Base-by-base conservation (phyloP, 2,888 invertebrate species). In the Lacanobia oleracea region DNA sequence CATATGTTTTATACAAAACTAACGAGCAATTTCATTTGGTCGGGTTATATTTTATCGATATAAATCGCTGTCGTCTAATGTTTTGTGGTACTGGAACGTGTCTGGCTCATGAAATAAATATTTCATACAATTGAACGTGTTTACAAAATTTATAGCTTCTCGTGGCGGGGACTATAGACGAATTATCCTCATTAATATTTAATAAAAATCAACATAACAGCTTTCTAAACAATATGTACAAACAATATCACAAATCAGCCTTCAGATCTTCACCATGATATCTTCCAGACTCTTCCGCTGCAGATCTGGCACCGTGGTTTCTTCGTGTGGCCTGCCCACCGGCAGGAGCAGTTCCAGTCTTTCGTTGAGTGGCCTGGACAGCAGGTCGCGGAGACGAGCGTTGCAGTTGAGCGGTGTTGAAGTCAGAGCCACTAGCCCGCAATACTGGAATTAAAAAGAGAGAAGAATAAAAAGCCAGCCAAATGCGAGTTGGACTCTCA, bases 401-500 rank as follows among this genome's bases (percentile, higher is more conserved):
- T 98, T 98, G 93, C 99, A 98, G 92, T 99, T 99, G 61, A 99
- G 93, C 0, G 99, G 99, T 0, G 99, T 99, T 5, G 99, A 98
- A 0, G 98, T 98, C 54, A 99, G 94, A 0, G 99, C 98, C 61
- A 97, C 98, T 61, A 99, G 93, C 0, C 99, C 99, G 67, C 98
- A 98, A 88, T 98, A 97, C 97, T 98, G 94, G 54, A 96, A 92
- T 66, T 1, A 50, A 65, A 33, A 72, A 56, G 6, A 0, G 12
- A 45, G 37, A 18, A 7, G 8, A 33, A 33, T 33, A 33, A 33
- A 33, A 33, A 33, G 5, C 2, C 33, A 6, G 33, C 5, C 33
- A 33, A 33, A 6, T 33, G 33, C 33, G 33, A 33, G 33, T 33
- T 0, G 33, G 5, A 33, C 6, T 33, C 5, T 33, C 33, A 6